Evolutionary conservation across 2,797 vertebrate genomes (phyloP).

Genomic region (Rhinophrynus dorsalis): DNA sequence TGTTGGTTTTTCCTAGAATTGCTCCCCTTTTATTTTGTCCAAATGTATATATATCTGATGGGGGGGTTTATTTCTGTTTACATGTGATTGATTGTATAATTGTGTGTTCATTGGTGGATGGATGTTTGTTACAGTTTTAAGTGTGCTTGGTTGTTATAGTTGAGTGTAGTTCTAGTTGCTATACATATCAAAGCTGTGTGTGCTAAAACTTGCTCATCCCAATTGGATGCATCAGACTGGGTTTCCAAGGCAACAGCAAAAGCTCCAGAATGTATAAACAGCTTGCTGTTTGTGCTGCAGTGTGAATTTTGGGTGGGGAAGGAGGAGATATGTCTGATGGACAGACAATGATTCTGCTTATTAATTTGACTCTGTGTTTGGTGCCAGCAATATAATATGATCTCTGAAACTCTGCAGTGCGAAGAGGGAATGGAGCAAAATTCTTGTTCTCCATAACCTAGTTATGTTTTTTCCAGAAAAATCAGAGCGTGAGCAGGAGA

Average conservation of each 20-base stretch:
- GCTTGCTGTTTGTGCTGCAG: conserved; percentile 38
- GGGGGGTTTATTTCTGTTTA: too few species aligned
- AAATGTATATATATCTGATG: too few species aligned
- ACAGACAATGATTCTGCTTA: neutral
- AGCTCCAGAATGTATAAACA: conserved; percentile 54
- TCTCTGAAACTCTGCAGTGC: conserved; percentile 19
- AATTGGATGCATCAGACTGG: conserved; percentile 48
- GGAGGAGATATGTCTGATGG: conserved; percentile 13
- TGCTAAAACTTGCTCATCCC: conserved; percentile 49
- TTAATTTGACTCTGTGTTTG: conserved; percentile 7
- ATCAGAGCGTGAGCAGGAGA: neutral
- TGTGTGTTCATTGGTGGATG: neutral
- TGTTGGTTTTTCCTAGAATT: too few species aligned
- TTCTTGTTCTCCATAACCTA: neutral
- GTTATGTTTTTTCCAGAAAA: neutral
- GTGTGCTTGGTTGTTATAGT: conserved; percentile 9
- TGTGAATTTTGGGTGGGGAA: conserved; percentile 19
- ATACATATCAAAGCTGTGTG: conserved; percentile 49
- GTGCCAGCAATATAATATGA: neutral
- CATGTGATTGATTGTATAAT: neutral
- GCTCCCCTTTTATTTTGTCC: too few species aligned
- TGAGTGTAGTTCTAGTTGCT: conserved; percentile 42
- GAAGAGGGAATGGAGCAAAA: conserved; percentile 11
- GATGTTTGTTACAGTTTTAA: neutral
- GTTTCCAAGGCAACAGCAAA: conserved; percentile 58